Evolutionary conservation across 2,113 vertebrate genomes (phyloP).

Genomic region (Strix uralensis): DNA sequence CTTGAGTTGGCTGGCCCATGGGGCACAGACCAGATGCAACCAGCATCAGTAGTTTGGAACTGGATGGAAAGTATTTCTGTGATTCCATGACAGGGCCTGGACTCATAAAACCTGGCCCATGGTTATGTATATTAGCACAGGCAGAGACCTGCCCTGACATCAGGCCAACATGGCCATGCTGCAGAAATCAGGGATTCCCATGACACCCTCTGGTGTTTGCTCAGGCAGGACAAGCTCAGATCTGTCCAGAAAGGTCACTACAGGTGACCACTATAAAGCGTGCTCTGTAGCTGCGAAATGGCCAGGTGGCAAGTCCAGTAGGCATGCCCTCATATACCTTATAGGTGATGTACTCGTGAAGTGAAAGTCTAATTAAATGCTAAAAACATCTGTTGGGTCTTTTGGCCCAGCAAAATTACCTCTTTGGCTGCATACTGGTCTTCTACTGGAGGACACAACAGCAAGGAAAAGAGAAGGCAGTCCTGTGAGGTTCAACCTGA

Average conservation of each 20-base stretch:
- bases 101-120: neutral
- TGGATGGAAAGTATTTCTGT: neutral
- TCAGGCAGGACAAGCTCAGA: neutral
- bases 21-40: neutral
- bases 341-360: neutral
- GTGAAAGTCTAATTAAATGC: neutral
- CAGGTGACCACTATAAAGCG: neutral
- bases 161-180: neutral
- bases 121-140: neutral
- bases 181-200: neutral
- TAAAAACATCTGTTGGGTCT: neutral
- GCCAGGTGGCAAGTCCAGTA: neutral
- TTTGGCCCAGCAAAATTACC: neutral
- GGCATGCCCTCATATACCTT: neutral
- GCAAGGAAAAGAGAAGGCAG: neutral
- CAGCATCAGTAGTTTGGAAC: neutral
- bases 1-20: neutral
- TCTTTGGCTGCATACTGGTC: neutral
- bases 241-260: neutral
- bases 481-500: neutral
- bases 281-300: neutral
- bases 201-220: accelerated
- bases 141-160: neutral
- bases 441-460: neutral
- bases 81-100: neutral